Evolutionary conservation across 2,113 vertebrate genomes (phyloP), one percentile per base, ranked within the genome.

Genomic region (Helogale parvula): DNA sequence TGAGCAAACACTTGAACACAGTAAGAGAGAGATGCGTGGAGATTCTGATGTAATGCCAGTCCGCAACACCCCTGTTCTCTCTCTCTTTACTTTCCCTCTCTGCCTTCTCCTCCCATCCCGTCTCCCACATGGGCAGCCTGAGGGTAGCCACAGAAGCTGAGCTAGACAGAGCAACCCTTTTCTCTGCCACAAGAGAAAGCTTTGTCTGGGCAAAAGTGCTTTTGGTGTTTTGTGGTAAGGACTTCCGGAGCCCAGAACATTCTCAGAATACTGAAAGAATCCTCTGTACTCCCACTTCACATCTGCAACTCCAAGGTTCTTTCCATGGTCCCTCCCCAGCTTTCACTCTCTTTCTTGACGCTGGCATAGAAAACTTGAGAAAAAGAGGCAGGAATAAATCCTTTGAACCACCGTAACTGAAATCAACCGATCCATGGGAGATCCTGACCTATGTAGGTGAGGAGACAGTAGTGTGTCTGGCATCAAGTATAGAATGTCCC

Each of bases 171-270:
- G 23, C 19, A 76, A n/a, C 63, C 17, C 3, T 95, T 90, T n/a
- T 92, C 92, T 71, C 50, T 94, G 17, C 17, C 33, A 60, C 12
- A 87, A 74, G 38, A 90, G 50, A 84, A 90, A 90, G n/a, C 33
- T 92, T 85, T 88, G 68, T 89, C 72, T 82, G 63, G 23, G 7
- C 15, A 35, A 71, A 97, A 89, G 41, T 35, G 68, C 63, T 96
- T 91, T 74, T 54, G 35, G 41, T 11, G 1, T 52, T 94, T 71
- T 77, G 57, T 38, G 69, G 14, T 50, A 25, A 88, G 84, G 47
- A 60, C 35, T 93, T 93, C 41, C 14, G 13, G 38, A 65, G 27
- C 54, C 29, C 35, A 96, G 38, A 94, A 52, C 29, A 33, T 33
- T 50, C 89, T 71, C 33, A 23, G 8, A 76, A 47, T 83, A 41